Conservation (phyloP, 2,888 invertebrate genomes). For the Tipula lateralis region DNA sequence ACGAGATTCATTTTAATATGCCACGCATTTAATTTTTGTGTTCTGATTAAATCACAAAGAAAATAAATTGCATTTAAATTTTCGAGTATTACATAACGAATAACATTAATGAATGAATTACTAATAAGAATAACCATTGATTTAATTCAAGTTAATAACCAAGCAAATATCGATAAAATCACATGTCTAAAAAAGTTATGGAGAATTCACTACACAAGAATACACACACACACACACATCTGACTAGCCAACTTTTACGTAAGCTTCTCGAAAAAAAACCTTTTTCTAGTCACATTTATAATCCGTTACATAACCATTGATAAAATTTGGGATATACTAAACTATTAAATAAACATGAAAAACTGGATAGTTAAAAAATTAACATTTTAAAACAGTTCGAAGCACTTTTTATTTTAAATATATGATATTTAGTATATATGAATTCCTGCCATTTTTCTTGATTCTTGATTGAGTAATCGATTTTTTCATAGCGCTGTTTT, state of each 20-base stretch:
- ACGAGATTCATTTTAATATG: neutral
- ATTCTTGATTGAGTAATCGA: neutral
- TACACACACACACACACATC: neutral
- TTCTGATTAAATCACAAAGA: neutral
- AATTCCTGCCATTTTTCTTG: neutral
- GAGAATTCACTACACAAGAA: neutral
- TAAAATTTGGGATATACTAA: neutral
- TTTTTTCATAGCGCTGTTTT: neutral
- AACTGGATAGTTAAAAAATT: neutral
- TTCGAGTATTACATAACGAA: neutral
- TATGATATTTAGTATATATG: neutral
- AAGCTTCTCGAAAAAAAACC: constrained; percentile 16
- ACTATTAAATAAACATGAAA: neutral
- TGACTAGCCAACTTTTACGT: neutral
- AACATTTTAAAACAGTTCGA: neutral
- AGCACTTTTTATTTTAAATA: neutral
- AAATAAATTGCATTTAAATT: neutral
- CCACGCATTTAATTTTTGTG: neutral
- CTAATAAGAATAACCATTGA: neutral
- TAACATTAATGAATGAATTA: neutral
- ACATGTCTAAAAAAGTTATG: neutral
- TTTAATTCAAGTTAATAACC: neutral
- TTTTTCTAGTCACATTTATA: neutral
- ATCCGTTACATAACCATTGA: neutral
- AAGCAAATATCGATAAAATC: neutral